Evolutionary conservation across 1,140 invertebrate genomes (phyloP).

Genomic region (Philaenus spumarius): DNA sequence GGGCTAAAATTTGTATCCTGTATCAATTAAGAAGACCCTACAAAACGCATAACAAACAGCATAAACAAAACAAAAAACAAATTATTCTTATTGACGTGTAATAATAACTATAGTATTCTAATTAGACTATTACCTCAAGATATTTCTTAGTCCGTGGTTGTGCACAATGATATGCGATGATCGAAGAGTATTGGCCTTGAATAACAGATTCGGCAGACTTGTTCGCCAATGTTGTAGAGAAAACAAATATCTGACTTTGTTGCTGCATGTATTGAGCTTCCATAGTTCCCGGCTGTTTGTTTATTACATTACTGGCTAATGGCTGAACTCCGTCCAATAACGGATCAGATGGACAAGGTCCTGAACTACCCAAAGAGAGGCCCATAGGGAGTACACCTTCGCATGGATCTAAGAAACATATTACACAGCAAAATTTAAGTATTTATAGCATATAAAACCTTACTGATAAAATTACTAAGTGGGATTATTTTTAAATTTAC

Average conservation of each 20-base stretch:
- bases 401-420: background rate
- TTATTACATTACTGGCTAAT: constrained; percentile 66
- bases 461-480: background rate
- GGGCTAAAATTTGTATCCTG: too few species aligned
- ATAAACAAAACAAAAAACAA: too few species aligned
- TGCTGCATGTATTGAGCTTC: constrained; percentile 86
- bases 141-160: constrained; percentile 93
- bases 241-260: constrained; percentile 97
- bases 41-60: too few species aligned
- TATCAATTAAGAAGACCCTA: too few species aligned
- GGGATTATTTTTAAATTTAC: background rate
- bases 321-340: constrained; percentile 45
- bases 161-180: constrained; percentile 92
- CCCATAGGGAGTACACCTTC: constrained; percentile 3
- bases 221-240: constrained; percentile 90
- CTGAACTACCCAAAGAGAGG: background rate
- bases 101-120: too few species aligned
- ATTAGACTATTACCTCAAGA: constrained; percentile 61
- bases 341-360: constrained; percentile 5
- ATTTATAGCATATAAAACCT: background rate
- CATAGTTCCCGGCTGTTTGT: constrained; percentile 71
- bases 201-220: constrained; percentile 88
- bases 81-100: too few species aligned
- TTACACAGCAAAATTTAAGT: background rate
- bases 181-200: constrained; percentile 80